Conservation (phyloP, 2,888 invertebrate genomes). For the Asteroscopus sphinx region DNA sequence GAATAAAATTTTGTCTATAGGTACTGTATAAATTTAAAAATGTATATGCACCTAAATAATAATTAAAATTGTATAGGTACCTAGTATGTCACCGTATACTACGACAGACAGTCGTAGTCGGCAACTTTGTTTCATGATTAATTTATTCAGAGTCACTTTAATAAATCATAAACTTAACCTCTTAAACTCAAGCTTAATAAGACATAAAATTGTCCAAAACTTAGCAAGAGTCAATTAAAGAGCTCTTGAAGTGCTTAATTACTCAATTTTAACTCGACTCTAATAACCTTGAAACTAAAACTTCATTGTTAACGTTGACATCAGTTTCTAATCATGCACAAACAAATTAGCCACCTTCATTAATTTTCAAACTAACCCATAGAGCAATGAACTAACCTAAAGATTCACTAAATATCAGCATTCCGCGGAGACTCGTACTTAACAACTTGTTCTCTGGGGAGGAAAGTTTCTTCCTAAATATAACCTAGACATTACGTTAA, state of each 20-base stretch:
- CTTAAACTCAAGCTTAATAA: not conserved
- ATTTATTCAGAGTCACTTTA: constrained; percentile 1
- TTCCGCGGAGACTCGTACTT: not conserved
- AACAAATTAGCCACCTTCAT: not conserved
- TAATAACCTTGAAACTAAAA: constrained; percentile 1
- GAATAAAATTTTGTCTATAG: too few relatives aligned
- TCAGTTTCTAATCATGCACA: not conserved
- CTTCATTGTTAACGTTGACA: constrained; percentile 4
- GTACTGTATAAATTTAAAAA: too few relatives aligned
- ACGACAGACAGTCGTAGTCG: not conserved
- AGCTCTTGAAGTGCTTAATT: constrained; percentile 15
- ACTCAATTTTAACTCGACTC: not conserved
- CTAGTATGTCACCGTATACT: too few relatives aligned
- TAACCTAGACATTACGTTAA: not conserved
- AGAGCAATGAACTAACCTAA: too few relatives aligned
- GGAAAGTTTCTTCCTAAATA: not conserved
- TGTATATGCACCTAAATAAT: too few relatives aligned
- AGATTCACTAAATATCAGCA: not conserved
- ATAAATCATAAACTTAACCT: constrained; percentile 13
- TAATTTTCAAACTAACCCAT: too few relatives aligned
- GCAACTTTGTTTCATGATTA: not conserved
- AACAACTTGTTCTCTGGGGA: constrained; percentile 1
- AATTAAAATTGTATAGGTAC: too few relatives aligned
- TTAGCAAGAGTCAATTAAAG: constrained; percentile 10
- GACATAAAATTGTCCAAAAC: constrained; percentile 8